Percentiles rank a stretch among this genome's conserved stretches.
phyloP scores from a whole-genome alignment of 1,140 invertebrate species.

The Drosophila obscura region DNA sequence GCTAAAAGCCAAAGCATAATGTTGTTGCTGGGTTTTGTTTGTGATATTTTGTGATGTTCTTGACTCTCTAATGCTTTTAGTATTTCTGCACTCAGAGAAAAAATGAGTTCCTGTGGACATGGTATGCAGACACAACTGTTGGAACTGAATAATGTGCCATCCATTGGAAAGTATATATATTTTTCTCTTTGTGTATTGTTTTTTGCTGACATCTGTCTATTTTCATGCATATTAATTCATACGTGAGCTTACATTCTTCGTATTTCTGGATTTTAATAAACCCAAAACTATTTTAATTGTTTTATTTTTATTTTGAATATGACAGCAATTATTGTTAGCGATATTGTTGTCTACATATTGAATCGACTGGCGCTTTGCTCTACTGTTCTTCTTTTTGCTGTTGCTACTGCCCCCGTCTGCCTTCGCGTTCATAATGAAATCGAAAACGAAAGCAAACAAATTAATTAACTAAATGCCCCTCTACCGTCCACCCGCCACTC shows the following conservation, averaged over 20 bases:
- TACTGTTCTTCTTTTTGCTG: constrained; percentile 5
- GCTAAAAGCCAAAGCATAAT: constrained; percentile 42
- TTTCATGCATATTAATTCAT: constrained; percentile 75
- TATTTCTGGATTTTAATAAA: constrained; percentile 40
- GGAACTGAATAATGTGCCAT: too few relatives aligned
- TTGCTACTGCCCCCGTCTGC: not conserved
- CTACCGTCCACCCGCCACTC: not conserved
- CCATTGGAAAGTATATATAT: too few relatives aligned
- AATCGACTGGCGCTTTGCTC: constrained; percentile 37
- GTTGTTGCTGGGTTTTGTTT: constrained; percentile 16
- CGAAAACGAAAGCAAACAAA: constrained; percentile 61
- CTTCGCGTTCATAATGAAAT: constrained; percentile 61
- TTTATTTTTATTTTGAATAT: constrained; percentile 73
- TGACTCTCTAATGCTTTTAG: too few relatives aligned
- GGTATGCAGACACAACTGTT: too few relatives aligned
- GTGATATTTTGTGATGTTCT: too few relatives aligned
- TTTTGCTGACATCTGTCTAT: constrained; percentile 60
- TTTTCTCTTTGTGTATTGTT: constrained; percentile 9
- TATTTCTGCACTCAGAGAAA: too few relatives aligned
- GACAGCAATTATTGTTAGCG: constrained; percentile 75
- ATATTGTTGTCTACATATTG: constrained; percentile 48
- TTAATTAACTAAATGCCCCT: constrained; percentile 58
- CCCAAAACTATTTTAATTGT: constrained; percentile 76
- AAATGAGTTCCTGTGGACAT: too few relatives aligned
- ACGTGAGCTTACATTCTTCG: constrained; percentile 17